Evolutionary conservation across 2,888 invertebrate genomes (phyloP).

Genomic region (Ernsta delagoae): DNA sequence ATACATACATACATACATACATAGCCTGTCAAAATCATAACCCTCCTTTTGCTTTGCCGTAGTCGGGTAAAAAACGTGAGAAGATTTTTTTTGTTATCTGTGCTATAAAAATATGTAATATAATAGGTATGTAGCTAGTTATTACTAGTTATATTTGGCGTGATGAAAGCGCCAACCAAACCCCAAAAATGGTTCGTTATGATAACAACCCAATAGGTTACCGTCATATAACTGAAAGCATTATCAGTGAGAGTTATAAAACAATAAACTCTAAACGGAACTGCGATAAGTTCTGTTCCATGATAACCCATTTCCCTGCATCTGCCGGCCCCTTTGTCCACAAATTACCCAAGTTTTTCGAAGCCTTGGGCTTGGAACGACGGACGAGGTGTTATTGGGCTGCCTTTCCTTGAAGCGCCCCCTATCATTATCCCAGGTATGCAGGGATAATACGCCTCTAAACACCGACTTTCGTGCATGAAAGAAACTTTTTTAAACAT

Average conservation of each 20-base stretch:
- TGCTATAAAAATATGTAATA: too few relatives aligned
- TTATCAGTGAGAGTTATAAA: slow-evolving; percentile 48
- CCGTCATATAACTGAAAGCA: slow-evolving; percentile 4
- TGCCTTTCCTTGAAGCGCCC: slow-evolving; percentile 49
- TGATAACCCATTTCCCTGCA: slow-evolving; percentile 62
- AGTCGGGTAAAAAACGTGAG: too few relatives aligned
- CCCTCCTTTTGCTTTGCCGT: too few relatives aligned
- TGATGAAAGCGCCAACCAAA: too few relatives aligned
- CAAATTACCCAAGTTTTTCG: slow-evolving; percentile 30
- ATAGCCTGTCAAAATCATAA: too few relatives aligned
- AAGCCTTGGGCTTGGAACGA: slow-evolving; percentile 32
- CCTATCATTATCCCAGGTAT: slow-evolving; percentile 79
- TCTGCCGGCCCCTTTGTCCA: slow-evolving; percentile 53
- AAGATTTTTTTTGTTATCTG: too few relatives aligned
- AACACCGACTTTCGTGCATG: slow-evolving; percentile 56
- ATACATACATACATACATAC: too few relatives aligned
- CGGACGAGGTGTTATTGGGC: slow-evolving; percentile 61
- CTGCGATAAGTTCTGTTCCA: slow-evolving; percentile 48
- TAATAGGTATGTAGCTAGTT: too few relatives aligned
- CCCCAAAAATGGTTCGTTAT: neutral
- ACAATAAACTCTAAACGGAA: slow-evolving; percentile 54
- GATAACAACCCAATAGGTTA: neutral
- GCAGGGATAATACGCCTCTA: slow-evolving; percentile 48
- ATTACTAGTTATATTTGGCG: too few relatives aligned
- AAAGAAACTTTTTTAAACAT: slow-evolving; percentile 56